A percentile compares a stretch with the other conserved stretches of the same genome.
Conservation (phyloP, 2,113 vertebrate genomes). For the Leptocoma aspasia region DNA sequence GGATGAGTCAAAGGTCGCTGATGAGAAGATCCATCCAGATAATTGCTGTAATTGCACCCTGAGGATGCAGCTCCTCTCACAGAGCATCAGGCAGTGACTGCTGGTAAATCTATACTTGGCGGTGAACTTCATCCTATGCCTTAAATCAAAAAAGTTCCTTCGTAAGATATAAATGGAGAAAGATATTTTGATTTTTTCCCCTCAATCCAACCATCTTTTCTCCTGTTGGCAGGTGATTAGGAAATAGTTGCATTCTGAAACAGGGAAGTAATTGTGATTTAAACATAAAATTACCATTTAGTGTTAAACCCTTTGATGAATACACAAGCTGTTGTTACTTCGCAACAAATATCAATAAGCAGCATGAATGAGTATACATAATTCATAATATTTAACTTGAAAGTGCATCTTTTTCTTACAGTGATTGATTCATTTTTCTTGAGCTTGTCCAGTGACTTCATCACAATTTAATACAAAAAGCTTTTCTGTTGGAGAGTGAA, state of each 20-base stretch:
- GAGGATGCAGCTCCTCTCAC: constrained; percentile 18
- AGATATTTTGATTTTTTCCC: not conserved
- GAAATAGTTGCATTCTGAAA: not conserved
- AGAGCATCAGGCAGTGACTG: not conserved
- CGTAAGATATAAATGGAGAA: not conserved
- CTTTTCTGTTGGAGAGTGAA: not conserved
- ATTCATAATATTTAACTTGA: not conserved
- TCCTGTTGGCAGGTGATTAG: not conserved
- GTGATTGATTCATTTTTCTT: not conserved
- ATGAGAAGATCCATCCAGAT: constrained; percentile 59
- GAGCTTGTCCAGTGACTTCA: not conserved
- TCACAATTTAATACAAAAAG: not conserved
- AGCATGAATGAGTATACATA: not conserved
- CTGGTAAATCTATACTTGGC: not conserved
- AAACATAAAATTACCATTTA: not conserved
- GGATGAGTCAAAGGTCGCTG: constrained; percentile 40
- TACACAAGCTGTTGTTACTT: not conserved
- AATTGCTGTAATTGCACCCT: constrained; percentile 53
- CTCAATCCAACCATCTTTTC: not conserved
- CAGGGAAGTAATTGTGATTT: not conserved
- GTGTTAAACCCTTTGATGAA: not conserved
- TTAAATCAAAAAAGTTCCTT: not conserved
- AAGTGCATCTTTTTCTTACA: not conserved
- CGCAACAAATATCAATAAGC: not conserved
- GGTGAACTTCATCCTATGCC: not conserved